Base-by-base conservation (phyloP, 2,888 invertebrate genomes). In the Teleiodes luculella region DNA sequence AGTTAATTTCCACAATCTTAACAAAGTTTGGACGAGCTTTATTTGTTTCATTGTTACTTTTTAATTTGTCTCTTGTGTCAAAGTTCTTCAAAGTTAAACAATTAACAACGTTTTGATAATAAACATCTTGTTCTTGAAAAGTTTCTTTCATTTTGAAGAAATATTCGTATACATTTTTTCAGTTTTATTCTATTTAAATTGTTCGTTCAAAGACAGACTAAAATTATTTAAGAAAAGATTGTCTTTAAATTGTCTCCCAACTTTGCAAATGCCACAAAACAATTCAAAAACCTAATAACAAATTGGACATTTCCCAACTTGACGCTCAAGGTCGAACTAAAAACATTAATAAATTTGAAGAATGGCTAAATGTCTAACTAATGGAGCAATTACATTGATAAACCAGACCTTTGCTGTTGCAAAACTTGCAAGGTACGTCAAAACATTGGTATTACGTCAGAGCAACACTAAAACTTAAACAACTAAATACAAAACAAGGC, bases 361-460 rank as follows among this genome's bases (percentile, higher is more conserved):
- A 86, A 86, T 84, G 81, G 75, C 87, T 87, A 87, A 82, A 84
- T 84, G 76, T 80, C 81, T 88, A 89, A 83, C 87, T 87, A 88
- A 87, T 87, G 85, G 86, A 87, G 86, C 87, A 83, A 82, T 81
- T 75, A 78, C 75, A 79, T 78, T 76, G 74, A 69, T 72, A 70
- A 75, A 78, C 77, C 80, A 81, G 87, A 84, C 80, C 80, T 79
- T 82, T 68, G 72, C 73, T 64, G 43, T 56, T 62, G 67, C 65
- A 58, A 67, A 61, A 64, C 63, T 64, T 57, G 60, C 2, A 48
- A 51, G 39, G 31, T 39, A 51, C 41, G 6, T 35, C 6, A 58
- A 64, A 62, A 70, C 61, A 37, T 47, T 11, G n/a, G 36, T 37
- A 35, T 37, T 49, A 36, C 24, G 36, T 49, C 49, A 49, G 2